Percentiles rank a stretch among this genome's conserved stretches.
Evolutionary conservation across 2,113 vertebrate genomes (phyloP).

Genomic region (Muntiacus reevesi): DNA sequence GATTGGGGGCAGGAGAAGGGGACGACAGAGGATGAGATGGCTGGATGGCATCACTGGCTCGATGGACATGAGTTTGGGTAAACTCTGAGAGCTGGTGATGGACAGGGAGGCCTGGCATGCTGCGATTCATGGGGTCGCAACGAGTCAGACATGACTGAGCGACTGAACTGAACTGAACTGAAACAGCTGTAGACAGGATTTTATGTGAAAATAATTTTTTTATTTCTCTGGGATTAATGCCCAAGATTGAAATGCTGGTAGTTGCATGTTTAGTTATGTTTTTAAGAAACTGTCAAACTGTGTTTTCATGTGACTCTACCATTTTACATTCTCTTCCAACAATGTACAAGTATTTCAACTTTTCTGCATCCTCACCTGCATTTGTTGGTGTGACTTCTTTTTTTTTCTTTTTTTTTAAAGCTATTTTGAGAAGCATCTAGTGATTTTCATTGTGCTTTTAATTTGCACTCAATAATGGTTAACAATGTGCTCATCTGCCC

Average conservation of each 20-base stretch:
- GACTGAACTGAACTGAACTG: too few species aligned
- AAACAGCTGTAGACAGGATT: not conserved
- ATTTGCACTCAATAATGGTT: not conserved
- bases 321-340: not conserved
- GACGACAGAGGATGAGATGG: too few species aligned
- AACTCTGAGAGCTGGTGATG: too few species aligned
- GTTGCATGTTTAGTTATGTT: not conserved
- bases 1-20: too few species aligned
- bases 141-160: too few species aligned
- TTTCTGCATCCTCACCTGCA: not conserved
- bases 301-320: not conserved
- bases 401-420: not conserved
- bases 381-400: not conserved
- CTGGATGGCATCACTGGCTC: too few species aligned
- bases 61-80: too few species aligned
- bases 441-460: not conserved
- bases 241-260: not conserved
- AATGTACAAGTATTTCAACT: not conserved
- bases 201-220: not conserved
- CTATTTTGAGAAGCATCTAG: not conserved
- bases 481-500: not conserved
- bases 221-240: not conserved
- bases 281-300: not conserved
- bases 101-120: too few species aligned
- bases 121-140: too few species aligned